phyloP scores from a whole-genome alignment of 1,140 invertebrate species.

The Brachionus koreanus region DNA sequence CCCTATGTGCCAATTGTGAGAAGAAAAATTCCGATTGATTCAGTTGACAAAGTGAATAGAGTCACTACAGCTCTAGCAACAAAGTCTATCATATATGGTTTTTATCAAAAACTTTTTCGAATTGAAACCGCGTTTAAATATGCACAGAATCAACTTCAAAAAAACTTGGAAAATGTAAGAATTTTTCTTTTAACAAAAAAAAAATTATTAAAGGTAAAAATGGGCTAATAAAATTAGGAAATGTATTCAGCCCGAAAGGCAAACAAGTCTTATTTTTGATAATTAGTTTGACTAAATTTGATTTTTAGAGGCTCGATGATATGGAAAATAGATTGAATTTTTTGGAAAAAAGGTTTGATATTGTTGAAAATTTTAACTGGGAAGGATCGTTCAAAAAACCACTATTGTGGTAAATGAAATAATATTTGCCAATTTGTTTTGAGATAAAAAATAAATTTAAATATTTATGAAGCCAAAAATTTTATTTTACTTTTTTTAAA shows the following conservation, averaged over 20 bases:
- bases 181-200: too few species aligned
- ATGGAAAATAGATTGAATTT: background rate
- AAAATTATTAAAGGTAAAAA: background rate
- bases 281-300: background rate
- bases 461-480: background rate
- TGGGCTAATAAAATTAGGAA: background rate
- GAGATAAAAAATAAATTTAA: background rate
- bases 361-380: background rate
- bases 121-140: background rate
- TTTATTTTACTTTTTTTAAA: too few species aligned
- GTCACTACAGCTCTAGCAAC: background rate
- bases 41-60: background rate
- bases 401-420: conserved; percentile 1
- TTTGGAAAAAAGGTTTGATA: conserved; percentile 19
- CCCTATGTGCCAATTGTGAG: background rate
- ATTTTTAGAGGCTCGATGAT: conserved; percentile 5
- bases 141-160: background rate
- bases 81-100: background rate
- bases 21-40: background rate
- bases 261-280: background rate
- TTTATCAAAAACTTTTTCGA: background rate
- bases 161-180: background rate
- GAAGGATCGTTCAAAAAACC: conserved; percentile 9
- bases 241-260: background rate
- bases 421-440: background rate